Conservation (phyloP, 2,113 vertebrate genomes). For the Mirza zaza region DNA sequence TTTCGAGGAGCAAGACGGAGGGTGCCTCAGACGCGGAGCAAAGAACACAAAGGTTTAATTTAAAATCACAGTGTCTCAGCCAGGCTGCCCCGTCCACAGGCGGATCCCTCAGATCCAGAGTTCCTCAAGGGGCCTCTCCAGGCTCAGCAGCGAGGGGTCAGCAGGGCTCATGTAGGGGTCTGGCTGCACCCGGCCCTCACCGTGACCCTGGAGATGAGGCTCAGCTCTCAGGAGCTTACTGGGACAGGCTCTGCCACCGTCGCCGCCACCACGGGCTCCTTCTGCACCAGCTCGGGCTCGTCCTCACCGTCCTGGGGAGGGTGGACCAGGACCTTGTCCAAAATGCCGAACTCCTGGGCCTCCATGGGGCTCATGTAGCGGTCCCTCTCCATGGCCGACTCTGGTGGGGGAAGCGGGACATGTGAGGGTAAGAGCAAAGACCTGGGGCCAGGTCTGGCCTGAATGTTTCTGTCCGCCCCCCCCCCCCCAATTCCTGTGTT, state of each 20-base stretch:
- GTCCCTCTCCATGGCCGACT: conserved; percentile 92
- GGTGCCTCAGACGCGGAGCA: not conserved
- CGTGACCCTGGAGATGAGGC: not conserved
- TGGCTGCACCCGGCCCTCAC: not conserved
- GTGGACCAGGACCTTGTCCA: conserved; percentile 93
- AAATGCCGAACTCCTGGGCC: conserved; percentile 94
- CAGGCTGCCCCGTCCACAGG: not conserved
- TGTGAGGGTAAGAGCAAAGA: not conserved
- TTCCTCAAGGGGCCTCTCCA: not conserved
- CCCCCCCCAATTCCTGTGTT: not conserved
- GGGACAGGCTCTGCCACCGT: conserved; percentile 78
- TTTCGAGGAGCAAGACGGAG: not conserved
- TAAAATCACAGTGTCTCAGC: conserved; percentile 70
- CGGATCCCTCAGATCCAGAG: not conserved
- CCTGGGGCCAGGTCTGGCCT: not conserved
- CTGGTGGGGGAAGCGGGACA: conserved; percentile 72
- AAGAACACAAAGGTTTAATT: conserved; percentile 68
- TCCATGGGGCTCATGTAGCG: conserved; percentile 96
- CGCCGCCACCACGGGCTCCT: conserved; percentile 73
- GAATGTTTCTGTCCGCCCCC: not conserved
- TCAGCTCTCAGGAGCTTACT: conserved; percentile 79
- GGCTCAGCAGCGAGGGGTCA: not conserved
- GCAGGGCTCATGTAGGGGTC: not conserved
- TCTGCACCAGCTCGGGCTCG: conserved; percentile 91
- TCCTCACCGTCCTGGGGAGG: conserved; percentile 93